Conservation (phyloP, 2,797 vertebrate genomes). For the Pseudotriccus pelzelni region DNA sequence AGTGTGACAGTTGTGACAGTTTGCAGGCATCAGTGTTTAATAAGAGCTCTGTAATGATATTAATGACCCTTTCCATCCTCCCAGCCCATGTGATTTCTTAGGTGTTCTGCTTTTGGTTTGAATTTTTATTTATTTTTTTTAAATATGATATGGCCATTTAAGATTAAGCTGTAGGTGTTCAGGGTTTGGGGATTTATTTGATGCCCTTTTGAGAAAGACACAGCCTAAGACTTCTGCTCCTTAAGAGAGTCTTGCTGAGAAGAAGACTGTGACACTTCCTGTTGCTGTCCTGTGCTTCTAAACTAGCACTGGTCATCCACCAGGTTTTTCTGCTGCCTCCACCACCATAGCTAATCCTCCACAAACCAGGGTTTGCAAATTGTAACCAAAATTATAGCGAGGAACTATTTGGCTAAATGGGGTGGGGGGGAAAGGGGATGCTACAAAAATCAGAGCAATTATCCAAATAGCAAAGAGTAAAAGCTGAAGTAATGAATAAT, state of each 20-base stretch:
- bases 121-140: neutral
- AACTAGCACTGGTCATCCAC: neutral
- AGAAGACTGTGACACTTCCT: accelerated
- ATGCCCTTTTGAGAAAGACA: neutral
- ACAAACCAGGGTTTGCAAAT: neutral
- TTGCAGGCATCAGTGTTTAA: neutral
- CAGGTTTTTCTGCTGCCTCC: neutral
- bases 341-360: neutral
- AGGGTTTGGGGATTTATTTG: neutral
- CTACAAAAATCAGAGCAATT: neutral
- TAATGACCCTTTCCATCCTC: neutral
- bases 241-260: neutral
- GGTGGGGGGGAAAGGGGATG: accelerated
- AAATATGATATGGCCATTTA: neutral
- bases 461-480: neutral
- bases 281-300: neutral
- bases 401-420: neutral
- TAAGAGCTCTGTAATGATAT: neutral
- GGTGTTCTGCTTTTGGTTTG: neutral
- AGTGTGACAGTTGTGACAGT: neutral
- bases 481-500: neutral
- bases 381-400: neutral
- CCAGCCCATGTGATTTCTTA: neutral
- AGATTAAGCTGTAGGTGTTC: neutral
- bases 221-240: neutral